These are phyloP conservation scores for Aphyosemion australe DNA, from an alignment of 2,113 vertebrate genomes.

Conservation along the genomic window DNA sequence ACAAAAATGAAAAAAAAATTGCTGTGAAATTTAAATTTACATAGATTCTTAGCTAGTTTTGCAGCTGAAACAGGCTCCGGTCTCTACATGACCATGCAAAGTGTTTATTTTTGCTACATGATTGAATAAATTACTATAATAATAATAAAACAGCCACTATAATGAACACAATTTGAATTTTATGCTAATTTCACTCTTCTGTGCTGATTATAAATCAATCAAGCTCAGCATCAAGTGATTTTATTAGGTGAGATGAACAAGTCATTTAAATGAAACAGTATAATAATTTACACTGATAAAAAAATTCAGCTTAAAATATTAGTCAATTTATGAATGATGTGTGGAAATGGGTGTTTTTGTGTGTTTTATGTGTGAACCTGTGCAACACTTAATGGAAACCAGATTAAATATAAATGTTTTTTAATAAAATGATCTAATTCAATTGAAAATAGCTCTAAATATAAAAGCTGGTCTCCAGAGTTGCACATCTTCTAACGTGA, in stretches of 20 bases:
- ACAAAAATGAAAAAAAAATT: too few species aligned
- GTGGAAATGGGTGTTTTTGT: conserved; percentile 36
- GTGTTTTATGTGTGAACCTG: conserved; percentile 50
- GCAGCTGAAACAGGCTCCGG: too few species aligned
- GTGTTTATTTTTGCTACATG: not conserved
- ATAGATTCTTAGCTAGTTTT: too few species aligned
- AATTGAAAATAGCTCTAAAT: not conserved
- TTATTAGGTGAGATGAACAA: not conserved
- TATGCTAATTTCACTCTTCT: not conserved
- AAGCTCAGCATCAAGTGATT: not conserved
- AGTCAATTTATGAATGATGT: not conserved
- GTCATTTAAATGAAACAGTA: too few species aligned
- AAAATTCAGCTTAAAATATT: too few species aligned
- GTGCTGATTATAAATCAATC: not conserved
- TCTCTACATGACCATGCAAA: not conserved
- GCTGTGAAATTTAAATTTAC: too few species aligned
- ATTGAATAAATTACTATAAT: not conserved
- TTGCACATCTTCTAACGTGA: conserved; percentile 46
- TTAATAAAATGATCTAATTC: not conserved
- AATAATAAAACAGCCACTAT: not conserved
- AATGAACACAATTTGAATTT: not conserved
- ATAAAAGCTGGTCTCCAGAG: conserved; percentile 46
- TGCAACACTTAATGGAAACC: conserved; percentile 64
- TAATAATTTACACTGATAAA: too few species aligned
- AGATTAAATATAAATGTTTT: conserved; percentile 16